Evolutionary conservation across 1,140 invertebrate species (phyloP).

Genomic region (Penaeus chinensis): DNA sequence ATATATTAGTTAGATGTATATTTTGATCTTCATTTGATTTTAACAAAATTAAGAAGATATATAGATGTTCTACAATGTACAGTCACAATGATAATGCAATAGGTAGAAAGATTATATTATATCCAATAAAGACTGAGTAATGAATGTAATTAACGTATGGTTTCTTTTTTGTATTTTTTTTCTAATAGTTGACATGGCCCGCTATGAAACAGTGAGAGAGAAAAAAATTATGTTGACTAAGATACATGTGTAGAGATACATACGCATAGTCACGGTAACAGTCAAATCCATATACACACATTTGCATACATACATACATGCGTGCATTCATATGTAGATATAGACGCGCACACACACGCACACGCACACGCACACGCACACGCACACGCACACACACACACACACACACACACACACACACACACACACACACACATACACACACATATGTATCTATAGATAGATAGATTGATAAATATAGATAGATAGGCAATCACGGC

Average conservation of each 20-base stretch:
- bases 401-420: neutral
- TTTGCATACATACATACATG: neutral
- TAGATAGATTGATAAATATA: neutral
- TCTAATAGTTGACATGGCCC: neutral
- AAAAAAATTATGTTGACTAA: neutral
- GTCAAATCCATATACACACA: neutral
- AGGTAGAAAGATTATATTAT: too few relatives aligned
- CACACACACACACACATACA: neutral
- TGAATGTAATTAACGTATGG: too few relatives aligned
- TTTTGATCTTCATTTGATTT: too few relatives aligned
- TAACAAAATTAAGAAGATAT: too few relatives aligned
- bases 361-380: neutral
- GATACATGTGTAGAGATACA: neutral
- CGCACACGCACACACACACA: slow-evolving; percentile 7
- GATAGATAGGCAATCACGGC: too few relatives aligned
- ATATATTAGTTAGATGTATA: too few relatives aligned
- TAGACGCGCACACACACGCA: neutral
- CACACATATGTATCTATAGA: neutral
- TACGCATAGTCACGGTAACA: neutral
- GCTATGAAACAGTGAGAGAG: neutral
- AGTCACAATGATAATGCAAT: too few relatives aligned
- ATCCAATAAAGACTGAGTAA: too few relatives aligned
- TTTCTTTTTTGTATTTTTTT: neutral
- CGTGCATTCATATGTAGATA: slow-evolving; percentile 1
- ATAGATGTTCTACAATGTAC: too few relatives aligned